A percentile compares a stretch with the other conserved stretches of the same genome.
Conservation (phyloP, 1,140 invertebrate species). For the Melipona quadrifasciata region DNA sequence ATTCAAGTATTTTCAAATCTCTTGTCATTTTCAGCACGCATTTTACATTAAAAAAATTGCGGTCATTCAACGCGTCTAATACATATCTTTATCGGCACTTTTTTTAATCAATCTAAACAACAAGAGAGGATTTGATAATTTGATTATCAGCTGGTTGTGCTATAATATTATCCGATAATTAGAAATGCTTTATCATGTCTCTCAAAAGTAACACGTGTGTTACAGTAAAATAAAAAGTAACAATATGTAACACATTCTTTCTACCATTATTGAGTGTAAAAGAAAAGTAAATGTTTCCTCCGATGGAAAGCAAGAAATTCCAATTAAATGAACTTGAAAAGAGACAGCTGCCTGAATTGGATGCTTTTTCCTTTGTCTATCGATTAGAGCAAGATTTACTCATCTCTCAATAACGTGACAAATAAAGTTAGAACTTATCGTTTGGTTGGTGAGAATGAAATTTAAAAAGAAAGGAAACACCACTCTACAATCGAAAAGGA, state of each 20-base stretch:
- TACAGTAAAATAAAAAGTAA: not conserved
- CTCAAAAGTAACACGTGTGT: not conserved
- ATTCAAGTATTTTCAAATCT: not conserved
- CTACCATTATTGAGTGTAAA: not conserved
- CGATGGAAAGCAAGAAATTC: not conserved
- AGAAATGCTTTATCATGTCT: conserved; percentile 4
- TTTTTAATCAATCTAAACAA: not conserved
- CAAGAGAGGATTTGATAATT: not conserved
- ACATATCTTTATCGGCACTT: not conserved
- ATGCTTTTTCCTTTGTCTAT: not conserved
- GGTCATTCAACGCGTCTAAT: not conserved
- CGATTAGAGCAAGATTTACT: not conserved
- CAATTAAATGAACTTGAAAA: not conserved
- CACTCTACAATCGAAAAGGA: not conserved
- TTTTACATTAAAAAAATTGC: not conserved
- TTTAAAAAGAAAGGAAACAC: not conserved
- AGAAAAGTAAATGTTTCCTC: not conserved
- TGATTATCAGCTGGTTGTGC: not conserved
- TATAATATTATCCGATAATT: not conserved
- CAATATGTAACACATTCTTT: not conserved
- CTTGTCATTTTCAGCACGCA: not conserved
- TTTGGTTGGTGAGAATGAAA: conserved; percentile 28
- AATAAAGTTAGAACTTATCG: conserved; percentile 1
- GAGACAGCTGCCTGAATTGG: not conserved
- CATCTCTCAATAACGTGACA: not conserved